Percentiles rank a stretch among this genome's conserved stretches.
These are phyloP conservation scores for Plagiodera versicolora DNA, from an alignment of 2,888 invertebrate genomes.

Conservation along the genomic window DNA sequence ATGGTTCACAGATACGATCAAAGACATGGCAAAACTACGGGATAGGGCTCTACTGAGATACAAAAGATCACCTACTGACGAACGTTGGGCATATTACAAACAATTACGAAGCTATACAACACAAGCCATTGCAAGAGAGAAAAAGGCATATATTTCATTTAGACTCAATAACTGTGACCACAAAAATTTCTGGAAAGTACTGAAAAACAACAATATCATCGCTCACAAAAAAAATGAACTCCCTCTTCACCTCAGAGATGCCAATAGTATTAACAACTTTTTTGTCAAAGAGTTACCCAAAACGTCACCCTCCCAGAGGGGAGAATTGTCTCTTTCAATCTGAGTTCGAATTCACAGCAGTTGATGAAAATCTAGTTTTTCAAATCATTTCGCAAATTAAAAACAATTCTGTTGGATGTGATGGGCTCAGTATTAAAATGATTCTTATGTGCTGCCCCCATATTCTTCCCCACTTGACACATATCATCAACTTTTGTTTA, in stretches of 20 bases:
- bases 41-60: background rate
- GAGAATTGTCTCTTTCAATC: background rate
- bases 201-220: background rate
- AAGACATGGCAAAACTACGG: background rate
- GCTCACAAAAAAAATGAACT: background rate
- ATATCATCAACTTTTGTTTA: conserved; percentile 6
- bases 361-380: background rate
- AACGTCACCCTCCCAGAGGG: background rate
- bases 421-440: conserved; percentile 1
- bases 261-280: background rate
- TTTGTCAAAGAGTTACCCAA: too few relatives aligned
- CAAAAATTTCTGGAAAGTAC: background rate
- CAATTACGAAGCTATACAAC: conserved; percentile 4
- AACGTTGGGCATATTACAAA: conserved; percentile 1
- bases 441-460: conserved; percentile 5
- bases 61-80: background rate
- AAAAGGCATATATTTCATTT: conserved; percentile 1
- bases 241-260: background rate
- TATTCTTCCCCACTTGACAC: too few relatives aligned
- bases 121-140: background rate
- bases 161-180: background rate
- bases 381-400: background rate
- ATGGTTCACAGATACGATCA: conserved; percentile 2
- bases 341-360: too few relatives aligned
- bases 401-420: conserved; percentile 2